A percentile compares a stretch with the other conserved stretches of the same genome.
These are phyloP conservation scores for Hypomesus transpacificus DNA, from an alignment of 2,113 vertebrate species.

Conservation along the genomic window DNA sequence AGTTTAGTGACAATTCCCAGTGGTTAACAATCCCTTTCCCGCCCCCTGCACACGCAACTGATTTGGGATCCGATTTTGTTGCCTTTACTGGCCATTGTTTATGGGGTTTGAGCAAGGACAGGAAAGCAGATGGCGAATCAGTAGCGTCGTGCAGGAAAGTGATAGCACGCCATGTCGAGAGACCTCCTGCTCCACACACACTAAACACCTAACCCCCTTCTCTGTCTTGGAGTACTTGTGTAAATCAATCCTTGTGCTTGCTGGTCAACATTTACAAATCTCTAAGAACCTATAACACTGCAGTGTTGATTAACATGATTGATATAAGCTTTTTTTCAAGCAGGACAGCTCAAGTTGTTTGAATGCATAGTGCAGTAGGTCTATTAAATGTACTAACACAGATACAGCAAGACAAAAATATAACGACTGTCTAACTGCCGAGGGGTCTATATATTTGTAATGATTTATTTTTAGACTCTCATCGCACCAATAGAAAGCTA, in stretches of 20 bases:
- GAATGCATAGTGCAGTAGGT: neutral
- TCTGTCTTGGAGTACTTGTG: neutral
- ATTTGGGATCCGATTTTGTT: too few relatives aligned
- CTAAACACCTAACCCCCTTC: neutral
- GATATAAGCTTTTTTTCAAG: neutral
- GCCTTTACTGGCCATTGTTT: neutral
- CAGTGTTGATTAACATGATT: neutral
- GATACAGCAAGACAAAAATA: neutral
- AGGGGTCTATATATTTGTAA: slow-evolving; percentile 16
- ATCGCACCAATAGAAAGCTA: neutral
- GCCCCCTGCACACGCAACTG: too few relatives aligned
- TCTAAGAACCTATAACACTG: slow-evolving; percentile 29
- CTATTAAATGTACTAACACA: slow-evolving; percentile 9
- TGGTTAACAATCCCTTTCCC: too few relatives aligned
- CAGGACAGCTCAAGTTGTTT: neutral
- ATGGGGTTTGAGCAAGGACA: neutral
- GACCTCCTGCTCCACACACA: neutral
- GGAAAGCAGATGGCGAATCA: neutral
- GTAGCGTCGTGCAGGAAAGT: neutral
- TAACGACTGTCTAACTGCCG: slow-evolving; percentile 6
- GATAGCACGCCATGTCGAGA: slow-evolving; percentile 11
- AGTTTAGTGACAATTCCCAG: too few relatives aligned
- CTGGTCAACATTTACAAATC: slow-evolving; percentile 75
- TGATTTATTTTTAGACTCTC: neutral
- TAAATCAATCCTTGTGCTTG: slow-evolving; percentile 69